phyloP scores from a whole-genome alignment of 2,797 vertebrate species.

The Peromyscus attwateri region DNA sequence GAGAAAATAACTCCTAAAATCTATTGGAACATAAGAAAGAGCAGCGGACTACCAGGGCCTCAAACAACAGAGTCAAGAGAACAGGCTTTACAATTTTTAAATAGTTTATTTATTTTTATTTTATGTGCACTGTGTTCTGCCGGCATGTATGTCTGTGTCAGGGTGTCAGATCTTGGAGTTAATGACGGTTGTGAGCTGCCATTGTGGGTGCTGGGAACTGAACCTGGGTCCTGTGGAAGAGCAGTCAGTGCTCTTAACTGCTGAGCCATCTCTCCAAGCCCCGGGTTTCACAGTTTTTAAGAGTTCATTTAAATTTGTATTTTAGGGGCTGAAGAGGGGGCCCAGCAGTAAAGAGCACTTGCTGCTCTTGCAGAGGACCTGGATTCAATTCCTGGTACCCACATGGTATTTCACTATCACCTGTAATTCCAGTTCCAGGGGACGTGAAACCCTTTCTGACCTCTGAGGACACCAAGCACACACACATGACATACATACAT shows the following conservation, averaged over 20 bases:
- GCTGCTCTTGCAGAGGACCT: not conserved
- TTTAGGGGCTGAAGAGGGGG: not conserved
- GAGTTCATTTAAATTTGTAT: not conserved
- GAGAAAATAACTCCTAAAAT: not conserved
- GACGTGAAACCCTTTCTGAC: not conserved
- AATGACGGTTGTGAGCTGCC: too few species aligned
- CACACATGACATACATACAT: not conserved
- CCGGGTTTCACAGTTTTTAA: not conserved
- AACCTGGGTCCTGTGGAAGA: too few species aligned
- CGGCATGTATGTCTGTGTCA: too few species aligned
- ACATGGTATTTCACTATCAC: not conserved
- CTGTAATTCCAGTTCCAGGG: not conserved
- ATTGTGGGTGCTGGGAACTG: too few species aligned
- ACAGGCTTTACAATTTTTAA: not conserved
- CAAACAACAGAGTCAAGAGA: not conserved
- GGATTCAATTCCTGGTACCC: not conserved
- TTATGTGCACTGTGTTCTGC: too few species aligned
- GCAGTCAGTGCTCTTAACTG: too few species aligned
- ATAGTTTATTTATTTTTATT: too few species aligned
- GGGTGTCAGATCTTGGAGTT: too few species aligned
- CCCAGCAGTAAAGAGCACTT: not conserved
- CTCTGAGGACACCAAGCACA: not conserved
- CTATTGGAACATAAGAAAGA: not conserved
- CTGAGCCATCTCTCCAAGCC: too few species aligned
- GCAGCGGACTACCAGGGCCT: not conserved